phyloP scores from a whole-genome alignment of 2,113 vertebrate genomes.

The Donacobius atricapilla region DNA sequence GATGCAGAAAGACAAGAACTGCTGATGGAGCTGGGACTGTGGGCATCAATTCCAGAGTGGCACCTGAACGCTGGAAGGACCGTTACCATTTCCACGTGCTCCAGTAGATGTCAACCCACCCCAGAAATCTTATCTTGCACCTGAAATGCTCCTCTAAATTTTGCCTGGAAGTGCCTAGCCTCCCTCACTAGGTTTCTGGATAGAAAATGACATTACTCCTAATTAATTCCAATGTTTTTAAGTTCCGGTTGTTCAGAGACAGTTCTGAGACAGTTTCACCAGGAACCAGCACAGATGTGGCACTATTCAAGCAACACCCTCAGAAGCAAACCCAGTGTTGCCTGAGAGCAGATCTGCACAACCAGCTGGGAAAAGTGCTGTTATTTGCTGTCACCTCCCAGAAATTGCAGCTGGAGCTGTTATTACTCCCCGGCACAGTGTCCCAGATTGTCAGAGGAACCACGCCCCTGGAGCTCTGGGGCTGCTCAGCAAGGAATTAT shows the following conservation, averaged over 20 bases:
- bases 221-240: neutral
- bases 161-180: neutral
- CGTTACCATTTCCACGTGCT: rapidly evolving
- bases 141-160: neutral
- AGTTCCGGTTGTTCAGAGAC: neutral
- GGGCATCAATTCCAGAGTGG: neutral
- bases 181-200: neutral
- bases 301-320: neutral
- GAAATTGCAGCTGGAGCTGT: neutral
- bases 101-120: rapidly evolving
- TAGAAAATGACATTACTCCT: neutral
- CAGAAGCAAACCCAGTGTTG: neutral
- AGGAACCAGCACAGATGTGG: neutral
- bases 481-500: neutral
- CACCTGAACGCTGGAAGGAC: neutral
- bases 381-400: neutral
- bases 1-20: neutral
- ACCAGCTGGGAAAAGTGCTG: neutral
- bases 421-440: neutral
- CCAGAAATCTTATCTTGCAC: neutral
- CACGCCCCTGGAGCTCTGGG: neutral
- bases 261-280: neutral
- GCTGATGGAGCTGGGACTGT: neutral
- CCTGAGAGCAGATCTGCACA: neutral
- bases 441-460: neutral